These are phyloP conservation scores for Anguilla anguilla DNA, from an alignment of 2,797 vertebrate species.

Conservation along the genomic window DNA sequence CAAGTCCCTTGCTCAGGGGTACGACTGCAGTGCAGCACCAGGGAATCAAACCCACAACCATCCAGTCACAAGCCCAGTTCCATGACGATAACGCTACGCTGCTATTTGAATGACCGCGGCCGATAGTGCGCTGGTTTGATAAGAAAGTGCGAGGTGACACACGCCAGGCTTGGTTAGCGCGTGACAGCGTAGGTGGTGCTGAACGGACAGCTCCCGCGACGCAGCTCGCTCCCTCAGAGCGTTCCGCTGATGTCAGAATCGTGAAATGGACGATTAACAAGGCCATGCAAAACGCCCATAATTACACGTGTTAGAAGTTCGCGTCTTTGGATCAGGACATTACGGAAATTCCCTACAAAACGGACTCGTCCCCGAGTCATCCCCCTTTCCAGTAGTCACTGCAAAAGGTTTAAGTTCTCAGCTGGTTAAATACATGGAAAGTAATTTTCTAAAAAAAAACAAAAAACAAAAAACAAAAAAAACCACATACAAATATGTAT, in stretches of 20 bases:
- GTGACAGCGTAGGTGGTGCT: slow-evolving; percentile 37
- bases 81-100: background rate
- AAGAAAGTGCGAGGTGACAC: background rate
- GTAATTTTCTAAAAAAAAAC: too few relatives aligned
- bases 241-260: background rate
- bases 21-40: background rate
- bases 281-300: background rate
- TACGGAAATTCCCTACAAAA: background rate
- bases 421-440: too few relatives aligned
- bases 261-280: background rate
- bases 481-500: background rate
- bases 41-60: background rate
- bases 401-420: too few relatives aligned
- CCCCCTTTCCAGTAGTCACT: too few relatives aligned
- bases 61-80: background rate
- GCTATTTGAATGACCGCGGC: background rate
- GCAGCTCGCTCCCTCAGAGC: background rate
- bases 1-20: too few relatives aligned
- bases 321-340: background rate
- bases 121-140: background rate
- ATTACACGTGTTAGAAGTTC: background rate
- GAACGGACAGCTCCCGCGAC: slow-evolving; percentile 45
- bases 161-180: background rate
- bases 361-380: too few relatives aligned
- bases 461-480: too few relatives aligned